Evolutionary conservation across 2,113 vertebrate genomes (phyloP).

Genomic region (Xiphophorus hellerii): DNA sequence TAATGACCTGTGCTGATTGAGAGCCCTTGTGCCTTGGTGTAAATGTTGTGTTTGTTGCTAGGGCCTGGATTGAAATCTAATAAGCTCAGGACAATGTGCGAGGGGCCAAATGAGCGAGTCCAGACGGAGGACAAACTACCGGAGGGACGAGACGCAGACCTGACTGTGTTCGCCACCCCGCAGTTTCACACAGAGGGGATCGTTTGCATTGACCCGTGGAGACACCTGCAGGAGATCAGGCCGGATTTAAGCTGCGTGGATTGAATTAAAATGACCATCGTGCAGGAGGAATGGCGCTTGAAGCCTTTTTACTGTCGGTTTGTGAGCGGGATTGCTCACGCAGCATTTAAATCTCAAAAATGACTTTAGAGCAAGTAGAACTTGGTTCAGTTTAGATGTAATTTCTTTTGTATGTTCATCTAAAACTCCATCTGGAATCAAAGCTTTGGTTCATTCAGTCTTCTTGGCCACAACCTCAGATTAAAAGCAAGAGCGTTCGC

Average conservation of each 20-base stretch:
- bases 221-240: not conserved
- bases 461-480: not conserved
- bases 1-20: slow-evolving; percentile 58
- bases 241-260: not conserved
- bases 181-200: slow-evolving; percentile 27
- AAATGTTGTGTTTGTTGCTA: slow-evolving; percentile 75
- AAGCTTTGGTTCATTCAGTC: not conserved
- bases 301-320: not conserved
- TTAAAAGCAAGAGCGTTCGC: slow-evolving; percentile 1
- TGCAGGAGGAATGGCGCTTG: not conserved
- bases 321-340: not conserved
- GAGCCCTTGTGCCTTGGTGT: slow-evolving; percentile 37
- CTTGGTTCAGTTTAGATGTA: not conserved
- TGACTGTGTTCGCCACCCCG: not conserved
- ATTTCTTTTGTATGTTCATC: not conserved
- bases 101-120: slow-evolving; percentile 21
- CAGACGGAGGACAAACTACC: slow-evolving; percentile 23
- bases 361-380: not conserved
- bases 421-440: not conserved
- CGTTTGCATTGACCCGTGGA: slow-evolving; percentile 3
- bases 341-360: not conserved
- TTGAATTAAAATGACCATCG: too few relatives aligned
- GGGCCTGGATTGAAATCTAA: slow-evolving; percentile 56
- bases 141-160: slow-evolving; percentile 11
- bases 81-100: slow-evolving; percentile 29